Evolutionary conservation across 92 coral and sea anemone species (phyloP).

Genomic region (Meandrina meandrites): DNA sequence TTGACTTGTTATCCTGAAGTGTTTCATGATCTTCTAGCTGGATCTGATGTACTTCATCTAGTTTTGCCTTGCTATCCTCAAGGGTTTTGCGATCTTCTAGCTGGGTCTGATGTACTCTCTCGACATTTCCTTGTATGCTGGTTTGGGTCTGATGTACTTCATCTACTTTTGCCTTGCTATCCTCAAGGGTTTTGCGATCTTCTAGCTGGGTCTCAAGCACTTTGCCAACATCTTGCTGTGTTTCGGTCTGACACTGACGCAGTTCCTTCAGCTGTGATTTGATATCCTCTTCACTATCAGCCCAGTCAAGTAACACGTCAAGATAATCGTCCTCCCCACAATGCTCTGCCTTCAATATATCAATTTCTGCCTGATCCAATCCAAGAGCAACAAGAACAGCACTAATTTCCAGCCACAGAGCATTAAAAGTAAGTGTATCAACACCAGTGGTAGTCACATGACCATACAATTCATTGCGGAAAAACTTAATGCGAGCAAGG

Average conservation of each 20-base stretch:
- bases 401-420: constrained; percentile 66
- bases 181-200: neutral
- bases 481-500: too few species aligned
- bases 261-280: neutral
- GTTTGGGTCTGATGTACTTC: neutral
- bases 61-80: too few species aligned
- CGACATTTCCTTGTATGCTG: neutral
- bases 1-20: too few species aligned
- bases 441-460: constrained; percentile 32
- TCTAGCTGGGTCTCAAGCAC: neutral
- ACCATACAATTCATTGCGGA: neutral
- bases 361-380: constrained; percentile 48
- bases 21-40: neutral
- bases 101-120: neutral
- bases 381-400: constrained; percentile 60
- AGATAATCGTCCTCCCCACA: too few species aligned
- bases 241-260: too few species aligned
- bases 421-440: constrained; percentile 22
- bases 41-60: neutral
- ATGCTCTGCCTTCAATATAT: constrained; percentile 13
- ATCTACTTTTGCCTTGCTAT: too few species aligned
- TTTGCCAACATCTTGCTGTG: neutral
- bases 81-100: neutral
- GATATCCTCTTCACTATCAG: too few species aligned
- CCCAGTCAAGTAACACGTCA: too few species aligned